These are phyloP conservation scores for Ooceraea biroi DNA, from an alignment of 1,140 invertebrate genomes.

Conservation along the genomic window DNA sequence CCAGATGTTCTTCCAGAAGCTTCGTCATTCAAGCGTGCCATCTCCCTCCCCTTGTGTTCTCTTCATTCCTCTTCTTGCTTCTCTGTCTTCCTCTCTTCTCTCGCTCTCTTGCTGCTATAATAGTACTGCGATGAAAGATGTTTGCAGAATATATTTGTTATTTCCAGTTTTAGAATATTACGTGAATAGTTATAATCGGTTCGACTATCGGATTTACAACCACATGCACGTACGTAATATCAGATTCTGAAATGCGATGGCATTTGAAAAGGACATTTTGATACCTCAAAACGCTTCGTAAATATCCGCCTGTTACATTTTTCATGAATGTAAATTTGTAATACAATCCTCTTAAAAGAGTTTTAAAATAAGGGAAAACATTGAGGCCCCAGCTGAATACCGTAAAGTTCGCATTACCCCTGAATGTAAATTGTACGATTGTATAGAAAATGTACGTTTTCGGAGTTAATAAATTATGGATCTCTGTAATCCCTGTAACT, in stretches of 20 bases:
- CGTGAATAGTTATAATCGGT: constrained; percentile 28
- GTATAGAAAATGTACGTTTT: not conserved
- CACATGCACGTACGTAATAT: not conserved
- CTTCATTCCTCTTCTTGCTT: no score
- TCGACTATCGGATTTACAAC: not conserved
- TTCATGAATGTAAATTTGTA: not conserved
- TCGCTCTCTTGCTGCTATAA: no score
- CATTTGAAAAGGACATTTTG: constrained; percentile 8
- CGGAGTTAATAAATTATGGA: constrained; percentile 19
- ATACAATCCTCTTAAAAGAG: not conserved
- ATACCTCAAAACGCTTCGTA: constrained; percentile 25
- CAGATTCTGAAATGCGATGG: not conserved
- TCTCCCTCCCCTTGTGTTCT: not conserved
- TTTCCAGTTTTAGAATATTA: not conserved
- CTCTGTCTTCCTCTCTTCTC: no score
- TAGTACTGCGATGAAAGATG: not conserved
- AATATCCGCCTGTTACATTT: constrained; percentile 16
- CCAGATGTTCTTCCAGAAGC: constrained; percentile 18
- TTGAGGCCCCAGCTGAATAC: not conserved
- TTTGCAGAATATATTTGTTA: constrained; percentile 13
- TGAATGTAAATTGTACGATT: not conserved
- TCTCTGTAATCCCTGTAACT: not conserved
- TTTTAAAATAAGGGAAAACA: not conserved
- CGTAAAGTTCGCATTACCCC: not conserved
- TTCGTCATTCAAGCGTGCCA: constrained; percentile 33